A percentile compares a stretch with the other conserved stretches of the same genome.
Evolutionary conservation across 2,797 vertebrate genomes (phyloP).

Genomic region (Echiichthys vipera): DNA sequence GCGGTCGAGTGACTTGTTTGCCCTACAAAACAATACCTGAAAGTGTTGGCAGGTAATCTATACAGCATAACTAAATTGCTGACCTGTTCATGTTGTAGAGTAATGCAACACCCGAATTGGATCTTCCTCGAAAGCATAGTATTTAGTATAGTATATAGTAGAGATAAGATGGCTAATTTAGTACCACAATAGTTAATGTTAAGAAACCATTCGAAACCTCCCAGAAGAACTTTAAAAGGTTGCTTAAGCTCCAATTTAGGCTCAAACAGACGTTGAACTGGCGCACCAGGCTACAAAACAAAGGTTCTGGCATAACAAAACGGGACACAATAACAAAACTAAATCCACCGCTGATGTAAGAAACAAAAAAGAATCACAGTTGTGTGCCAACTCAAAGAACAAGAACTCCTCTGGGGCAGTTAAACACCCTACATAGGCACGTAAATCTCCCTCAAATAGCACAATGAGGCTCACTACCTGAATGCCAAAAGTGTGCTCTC

Average conservation of each 20-base stretch:
- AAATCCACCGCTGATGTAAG: not conserved
- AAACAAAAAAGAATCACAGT: not conserved
- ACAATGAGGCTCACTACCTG: not conserved
- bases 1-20: no score
- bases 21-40: no score
- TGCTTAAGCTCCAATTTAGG: not conserved
- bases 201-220: not conserved
- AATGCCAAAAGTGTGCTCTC: slow-evolving; percentile 7
- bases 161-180: not conserved
- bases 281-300: not conserved
- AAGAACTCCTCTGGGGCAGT: not conserved
- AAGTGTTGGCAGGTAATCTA: no score
- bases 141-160: no score
- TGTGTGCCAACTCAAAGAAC: slow-evolving; percentile 12
- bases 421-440: not conserved
- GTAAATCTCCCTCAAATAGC: not conserved
- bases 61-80: no score
- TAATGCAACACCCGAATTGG: no score
- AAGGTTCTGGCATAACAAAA: not conserved
- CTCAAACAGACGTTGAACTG: not conserved
- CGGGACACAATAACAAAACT: not conserved
- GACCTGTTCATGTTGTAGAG: no score
- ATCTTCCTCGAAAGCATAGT: no score
- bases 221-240: not conserved
- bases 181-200: not conserved